Evolutionary conservation across 2,888 invertebrate species (phyloP).

Genomic region (Drosophila yooni): DNA sequence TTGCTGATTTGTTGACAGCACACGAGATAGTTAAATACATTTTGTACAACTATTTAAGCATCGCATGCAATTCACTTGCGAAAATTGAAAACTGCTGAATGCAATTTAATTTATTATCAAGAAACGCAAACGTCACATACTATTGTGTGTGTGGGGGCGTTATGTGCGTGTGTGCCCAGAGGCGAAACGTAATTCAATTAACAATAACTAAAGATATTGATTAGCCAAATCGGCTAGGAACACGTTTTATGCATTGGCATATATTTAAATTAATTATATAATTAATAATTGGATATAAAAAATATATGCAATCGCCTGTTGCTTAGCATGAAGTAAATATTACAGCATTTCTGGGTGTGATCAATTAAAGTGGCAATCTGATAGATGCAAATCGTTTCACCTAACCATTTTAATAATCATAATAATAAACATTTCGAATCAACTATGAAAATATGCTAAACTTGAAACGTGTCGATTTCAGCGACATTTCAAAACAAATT

Average conservation of each 20-base stretch:
- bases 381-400: constrained; percentile 42
- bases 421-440: constrained; percentile 44
- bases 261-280: constrained; percentile 19
- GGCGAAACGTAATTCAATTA: constrained; percentile 22
- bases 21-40: constrained; percentile 60
- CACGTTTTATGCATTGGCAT: constrained; percentile 37
- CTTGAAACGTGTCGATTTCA: constrained; percentile 66
- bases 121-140: constrained; percentile 29
- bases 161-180: constrained; percentile 11
- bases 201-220: constrained; percentile 1
- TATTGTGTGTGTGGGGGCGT: background rate
- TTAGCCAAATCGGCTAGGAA: background rate
- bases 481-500: constrained; percentile 34
- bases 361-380: constrained; percentile 17
- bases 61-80: constrained; percentile 47
- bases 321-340: constrained; percentile 9
- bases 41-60: constrained; percentile 53
- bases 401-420: constrained; percentile 34
- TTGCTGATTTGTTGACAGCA: constrained; percentile 59
- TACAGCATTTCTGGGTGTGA: constrained; percentile 49
- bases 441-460: constrained; percentile 64
- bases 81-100: constrained; percentile 53
- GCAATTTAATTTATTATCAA: constrained; percentile 54
- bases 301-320: constrained; percentile 1
- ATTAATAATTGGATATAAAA: constrained; percentile 1